These are phyloP conservation scores for Sciurus vulgaris DNA, from an alignment of 2,797 vertebrate genomes.

Conservation along the genomic window DNA sequence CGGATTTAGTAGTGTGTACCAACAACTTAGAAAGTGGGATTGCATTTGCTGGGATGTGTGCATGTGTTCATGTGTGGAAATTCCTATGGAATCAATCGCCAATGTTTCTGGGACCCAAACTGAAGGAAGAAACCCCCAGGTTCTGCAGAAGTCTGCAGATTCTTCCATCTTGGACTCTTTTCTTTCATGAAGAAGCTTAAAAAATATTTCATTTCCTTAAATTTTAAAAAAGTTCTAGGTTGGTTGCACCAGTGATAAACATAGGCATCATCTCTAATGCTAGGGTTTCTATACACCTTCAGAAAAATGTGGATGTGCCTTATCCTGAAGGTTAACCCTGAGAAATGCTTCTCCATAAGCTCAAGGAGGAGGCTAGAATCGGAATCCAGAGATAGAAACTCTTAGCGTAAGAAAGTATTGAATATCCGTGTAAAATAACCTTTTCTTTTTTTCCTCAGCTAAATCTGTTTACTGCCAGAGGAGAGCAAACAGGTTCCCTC, in stretches of 20 bases:
- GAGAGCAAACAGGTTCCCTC: background rate
- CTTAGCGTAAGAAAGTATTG: conserved; percentile 39
- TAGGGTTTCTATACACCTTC: background rate
- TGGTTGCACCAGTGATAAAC: background rate
- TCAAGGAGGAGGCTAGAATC: conserved; percentile 56
- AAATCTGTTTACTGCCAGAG: conserved; percentile 45
- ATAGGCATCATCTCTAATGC: background rate
- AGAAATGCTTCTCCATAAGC: background rate
- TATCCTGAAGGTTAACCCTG: background rate
- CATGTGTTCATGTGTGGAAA: background rate
- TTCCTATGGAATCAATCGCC: background rate
- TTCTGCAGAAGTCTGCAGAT: background rate
- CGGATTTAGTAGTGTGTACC: background rate
- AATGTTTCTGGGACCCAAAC: background rate
- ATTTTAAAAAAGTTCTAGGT: background rate
- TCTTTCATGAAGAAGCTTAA: background rate
- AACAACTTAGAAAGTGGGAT: background rate
- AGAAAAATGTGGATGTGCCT: background rate
- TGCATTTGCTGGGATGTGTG: background rate
- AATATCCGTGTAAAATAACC: conserved; percentile 54
- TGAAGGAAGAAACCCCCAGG: background rate
- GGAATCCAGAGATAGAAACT: conserved; percentile 44
- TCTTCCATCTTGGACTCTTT: background rate
- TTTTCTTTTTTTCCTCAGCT: background rate
- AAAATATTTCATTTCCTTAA: background rate